A percentile compares a stretch with the other conserved stretches of the same genome.
phyloP scores from a whole-genome alignment of 2,888 invertebrate species.

The Drosophila falleni region DNA sequence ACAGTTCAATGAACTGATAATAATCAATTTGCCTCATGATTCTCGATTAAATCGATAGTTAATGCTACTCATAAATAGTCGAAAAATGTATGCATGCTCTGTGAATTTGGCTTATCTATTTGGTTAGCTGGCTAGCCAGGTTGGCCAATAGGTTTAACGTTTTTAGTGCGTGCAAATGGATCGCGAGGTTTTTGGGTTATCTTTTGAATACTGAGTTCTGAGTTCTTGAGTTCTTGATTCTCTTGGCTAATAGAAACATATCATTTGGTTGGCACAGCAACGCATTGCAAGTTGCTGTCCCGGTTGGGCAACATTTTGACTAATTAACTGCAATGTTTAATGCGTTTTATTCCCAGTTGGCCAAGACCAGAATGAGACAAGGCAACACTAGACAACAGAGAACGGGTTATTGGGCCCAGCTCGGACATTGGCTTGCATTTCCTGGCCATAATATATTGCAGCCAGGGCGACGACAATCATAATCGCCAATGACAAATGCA shows the following conservation, averaged over 20 bases:
- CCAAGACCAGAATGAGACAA: conserved; percentile 21
- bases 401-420: conserved; percentile 42
- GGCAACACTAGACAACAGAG: neutral
- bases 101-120: conserved; percentile 11
- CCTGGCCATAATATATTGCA: conserved; percentile 62
- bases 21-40: neutral
- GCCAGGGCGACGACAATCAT: conserved; percentile 73
- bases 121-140: neutral
- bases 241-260: conserved; percentile 64
- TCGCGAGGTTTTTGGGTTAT: conserved; percentile 12
- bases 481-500: conserved; percentile 74
- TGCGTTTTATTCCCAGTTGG: conserved; percentile 34
- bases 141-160: conserved; percentile 14
- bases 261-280: conserved; percentile 42
- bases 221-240: neutral
- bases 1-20: neutral
- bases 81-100: neutral
- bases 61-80: conserved; percentile 2
- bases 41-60: conserved; percentile 3
- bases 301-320: conserved; percentile 77
- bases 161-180: conserved; percentile 53
- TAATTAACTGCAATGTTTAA: conserved; percentile 76
- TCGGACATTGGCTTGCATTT: conserved; percentile 57
- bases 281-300: conserved; percentile 54
- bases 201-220: too few relatives aligned